These are phyloP conservation scores for Epizoanthus fatuus DNA, from an alignment of 92 coral and sea anemone genomes.

Conservation along the genomic window DNA sequence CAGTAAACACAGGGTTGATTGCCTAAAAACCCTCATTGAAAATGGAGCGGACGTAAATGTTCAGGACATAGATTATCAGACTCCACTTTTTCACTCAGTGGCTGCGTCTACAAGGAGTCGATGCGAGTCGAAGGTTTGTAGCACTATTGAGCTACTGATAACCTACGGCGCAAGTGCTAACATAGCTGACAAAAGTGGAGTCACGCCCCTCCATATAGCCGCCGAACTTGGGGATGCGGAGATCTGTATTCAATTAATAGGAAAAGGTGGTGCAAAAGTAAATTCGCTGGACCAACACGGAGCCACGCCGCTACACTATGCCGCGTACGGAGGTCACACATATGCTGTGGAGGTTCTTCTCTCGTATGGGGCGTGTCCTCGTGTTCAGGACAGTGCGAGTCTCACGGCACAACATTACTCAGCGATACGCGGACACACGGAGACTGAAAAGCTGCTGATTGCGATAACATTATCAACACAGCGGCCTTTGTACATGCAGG, in stretches of 20 bases:
- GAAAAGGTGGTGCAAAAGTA: slow-evolving; percentile 31
- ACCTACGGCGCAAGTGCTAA: slow-evolving; percentile 34
- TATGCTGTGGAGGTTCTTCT: slow-evolving; percentile 18
- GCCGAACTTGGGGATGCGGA: slow-evolving; percentile 51
- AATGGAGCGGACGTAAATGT: slow-evolving; percentile 40
- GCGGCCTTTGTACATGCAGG: background rate
- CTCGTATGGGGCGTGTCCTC: background rate
- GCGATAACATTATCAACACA: background rate
- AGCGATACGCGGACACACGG: too few relatives aligned
- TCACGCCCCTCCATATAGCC: slow-evolving; percentile 60
- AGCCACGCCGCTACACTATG: slow-evolving; percentile 62
- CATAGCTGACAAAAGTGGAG: slow-evolving; percentile 57
- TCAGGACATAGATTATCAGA: slow-evolving; percentile 48
- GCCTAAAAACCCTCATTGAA: slow-evolving; percentile 22
- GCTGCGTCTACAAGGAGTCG: slow-evolving; percentile 34
- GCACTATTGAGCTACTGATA: slow-evolving; percentile 21
- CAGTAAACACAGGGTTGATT: slow-evolving; percentile 51
- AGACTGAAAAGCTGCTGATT: background rate
- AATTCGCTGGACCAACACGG: slow-evolving; percentile 46
- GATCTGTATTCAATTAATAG: slow-evolving; percentile 46
- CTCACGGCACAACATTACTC: background rate
- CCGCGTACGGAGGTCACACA: slow-evolving; percentile 7
- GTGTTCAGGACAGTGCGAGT: background rate
- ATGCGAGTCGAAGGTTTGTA: background rate
- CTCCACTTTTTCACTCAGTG: slow-evolving; percentile 54